Percentiles rank a stretch among this genome's conserved stretches.
Conservation (phyloP, 2,797 vertebrate species). For the Sternotherus odoratus region DNA sequence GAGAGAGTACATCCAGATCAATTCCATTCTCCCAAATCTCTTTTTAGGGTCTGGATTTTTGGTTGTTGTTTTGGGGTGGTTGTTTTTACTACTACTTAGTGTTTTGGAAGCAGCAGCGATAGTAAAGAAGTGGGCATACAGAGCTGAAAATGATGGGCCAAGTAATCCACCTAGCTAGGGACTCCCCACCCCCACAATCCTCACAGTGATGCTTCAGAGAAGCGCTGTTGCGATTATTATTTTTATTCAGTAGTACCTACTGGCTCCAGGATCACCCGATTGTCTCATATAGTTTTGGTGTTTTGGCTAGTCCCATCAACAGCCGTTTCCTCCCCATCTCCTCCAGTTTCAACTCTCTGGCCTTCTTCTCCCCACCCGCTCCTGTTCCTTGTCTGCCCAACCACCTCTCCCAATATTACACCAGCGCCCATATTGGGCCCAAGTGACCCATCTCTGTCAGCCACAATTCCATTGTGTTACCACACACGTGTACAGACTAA, state of each 20-base stretch:
- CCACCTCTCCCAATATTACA: not conserved
- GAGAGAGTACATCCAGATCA: not conserved
- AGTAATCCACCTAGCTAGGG: fast-evolving
- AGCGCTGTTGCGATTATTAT: not conserved
- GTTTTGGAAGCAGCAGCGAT: fast-evolving
- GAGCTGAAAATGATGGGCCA: not conserved
- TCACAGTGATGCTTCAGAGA: fast-evolving
- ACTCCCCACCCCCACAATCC: not conserved
- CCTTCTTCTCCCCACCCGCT: not conserved
- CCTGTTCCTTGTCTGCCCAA: not conserved
- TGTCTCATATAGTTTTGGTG: not conserved
- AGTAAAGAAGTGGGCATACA: not conserved
- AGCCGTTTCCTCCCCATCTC: not conserved
- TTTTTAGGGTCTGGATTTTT: not conserved
- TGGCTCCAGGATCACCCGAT: not conserved
- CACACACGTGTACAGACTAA: not conserved
- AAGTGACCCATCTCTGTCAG: not conserved
- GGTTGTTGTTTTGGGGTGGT: too few relatives aligned
- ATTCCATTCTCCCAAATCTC: fast-evolving
- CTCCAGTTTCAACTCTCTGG: not conserved
- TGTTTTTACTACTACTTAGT: not conserved
- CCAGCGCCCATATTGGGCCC: not conserved
- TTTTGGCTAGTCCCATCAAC: not conserved
- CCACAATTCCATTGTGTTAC: not conserved
- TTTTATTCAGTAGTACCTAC: not conserved